phyloP scores from a whole-genome alignment of 2,888 invertebrate species.

The Cecidostiba fungosa region DNA sequence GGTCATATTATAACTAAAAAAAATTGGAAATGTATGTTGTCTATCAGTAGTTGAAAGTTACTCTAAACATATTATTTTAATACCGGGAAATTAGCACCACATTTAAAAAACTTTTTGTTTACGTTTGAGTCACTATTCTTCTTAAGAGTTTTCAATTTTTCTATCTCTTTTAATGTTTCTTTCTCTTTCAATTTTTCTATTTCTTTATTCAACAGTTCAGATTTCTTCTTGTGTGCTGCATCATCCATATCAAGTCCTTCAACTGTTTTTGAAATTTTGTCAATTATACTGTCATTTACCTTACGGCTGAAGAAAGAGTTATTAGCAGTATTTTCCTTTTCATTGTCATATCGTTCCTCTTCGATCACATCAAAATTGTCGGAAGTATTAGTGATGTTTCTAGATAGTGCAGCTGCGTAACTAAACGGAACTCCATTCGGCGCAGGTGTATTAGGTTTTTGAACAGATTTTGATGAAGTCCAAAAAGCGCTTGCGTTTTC shows the following conservation, averaged over 20 bases:
- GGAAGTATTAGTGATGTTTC: not conserved
- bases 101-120: not conserved
- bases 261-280: conserved; percentile 42
- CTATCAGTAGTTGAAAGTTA: not conserved
- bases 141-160: conserved; percentile 2
- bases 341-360: not conserved
- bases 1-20: too few relatives aligned
- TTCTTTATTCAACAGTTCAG: conserved; percentile 24
- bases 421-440: conserved; percentile 38
- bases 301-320: not conserved
- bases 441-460: not conserved
- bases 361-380: not conserved
- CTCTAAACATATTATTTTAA: not conserved
- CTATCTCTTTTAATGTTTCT: conserved; percentile 6
- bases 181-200: conserved; percentile 15
- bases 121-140: not conserved
- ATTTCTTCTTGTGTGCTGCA: conserved; percentile 24
- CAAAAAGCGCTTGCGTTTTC: not conserved
- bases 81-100: conserved; percentile 30
- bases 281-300: not conserved
- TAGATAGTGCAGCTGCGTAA: conserved; percentile 45
- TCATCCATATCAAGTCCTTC: not conserved
- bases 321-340: conserved; percentile 1
- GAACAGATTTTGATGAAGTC: not conserved
- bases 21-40: too few relatives aligned